Evolutionary conservation across 2,797 vertebrate species (phyloP).

Genomic region (Thamnophis elegans): DNA sequence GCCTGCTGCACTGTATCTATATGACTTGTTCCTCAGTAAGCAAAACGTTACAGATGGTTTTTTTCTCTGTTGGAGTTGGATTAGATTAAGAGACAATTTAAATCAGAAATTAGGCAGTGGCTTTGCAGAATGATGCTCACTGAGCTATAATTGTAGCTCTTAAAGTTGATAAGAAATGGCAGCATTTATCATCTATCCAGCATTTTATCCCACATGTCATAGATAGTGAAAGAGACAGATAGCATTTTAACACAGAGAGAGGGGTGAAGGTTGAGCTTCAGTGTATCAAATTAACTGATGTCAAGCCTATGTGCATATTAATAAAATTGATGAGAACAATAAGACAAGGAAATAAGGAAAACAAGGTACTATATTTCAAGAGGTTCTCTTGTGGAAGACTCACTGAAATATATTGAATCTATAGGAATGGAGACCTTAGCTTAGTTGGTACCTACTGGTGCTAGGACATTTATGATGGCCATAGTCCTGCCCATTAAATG

Average conservation of each 20-base stretch:
- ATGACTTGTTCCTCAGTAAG: constrained; percentile 18
- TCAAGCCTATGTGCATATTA: background rate
- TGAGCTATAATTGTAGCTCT: constrained; percentile 14
- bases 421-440: background rate
- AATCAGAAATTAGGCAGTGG: constrained; percentile 21
- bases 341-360: background rate
- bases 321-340: background rate
- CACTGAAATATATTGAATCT: background rate
- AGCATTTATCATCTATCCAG: background rate
- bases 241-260: constrained; percentile 52
- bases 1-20: constrained; percentile 1
- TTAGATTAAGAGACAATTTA: constrained; percentile 34
- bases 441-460: background rate
- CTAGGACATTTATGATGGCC: background rate
- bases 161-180: background rate
- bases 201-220: constrained; percentile 16
- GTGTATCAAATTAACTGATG: background rate
- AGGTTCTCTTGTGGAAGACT: background rate
- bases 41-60: constrained; percentile 4
- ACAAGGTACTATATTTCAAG: background rate
- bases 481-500: background rate
- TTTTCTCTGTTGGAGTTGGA: constrained; percentile 28
- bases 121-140: background rate
- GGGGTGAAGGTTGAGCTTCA: constrained; percentile 47
- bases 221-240: constrained; percentile 17